Percentiles rank a stretch among this genome's conserved stretches.
phyloP scores from a whole-genome alignment of 2,113 vertebrate genomes.

The Melanerpes formicivorus region DNA sequence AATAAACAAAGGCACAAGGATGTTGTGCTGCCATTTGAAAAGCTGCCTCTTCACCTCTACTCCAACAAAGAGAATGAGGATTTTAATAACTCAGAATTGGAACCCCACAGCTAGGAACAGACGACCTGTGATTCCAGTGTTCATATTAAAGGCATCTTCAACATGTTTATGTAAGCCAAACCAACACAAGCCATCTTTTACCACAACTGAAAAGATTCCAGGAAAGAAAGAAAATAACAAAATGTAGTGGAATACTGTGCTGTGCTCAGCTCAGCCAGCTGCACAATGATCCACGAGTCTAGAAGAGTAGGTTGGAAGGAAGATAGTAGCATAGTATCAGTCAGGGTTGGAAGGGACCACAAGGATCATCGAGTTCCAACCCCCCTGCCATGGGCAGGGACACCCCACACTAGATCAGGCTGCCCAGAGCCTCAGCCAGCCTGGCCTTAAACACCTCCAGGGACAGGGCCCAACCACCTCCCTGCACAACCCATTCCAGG shows the following conservation, averaged over 20 bases:
- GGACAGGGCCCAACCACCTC: too few species aligned
- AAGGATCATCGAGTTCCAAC: too few species aligned
- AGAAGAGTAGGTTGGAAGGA: not conserved
- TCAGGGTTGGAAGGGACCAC: too few species aligned
- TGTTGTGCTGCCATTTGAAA: not conserved
- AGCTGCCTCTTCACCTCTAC: not conserved
- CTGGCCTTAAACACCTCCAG: too few species aligned
- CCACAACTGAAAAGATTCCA: not conserved
- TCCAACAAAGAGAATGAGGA: not conserved
- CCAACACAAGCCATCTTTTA: rapidly evolving
- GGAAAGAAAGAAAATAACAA: not conserved
- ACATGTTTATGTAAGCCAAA: not conserved
- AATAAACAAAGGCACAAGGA: not conserved
- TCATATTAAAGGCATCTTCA: not conserved
- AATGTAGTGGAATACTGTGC: not conserved
- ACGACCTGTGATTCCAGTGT: not conserved
- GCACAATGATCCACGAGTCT: rapidly evolving
- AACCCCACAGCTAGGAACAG: not conserved
- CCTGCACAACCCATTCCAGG: too few species aligned
- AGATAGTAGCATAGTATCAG: not conserved
- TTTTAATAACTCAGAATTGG: not conserved
- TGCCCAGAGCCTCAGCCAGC: too few species aligned
- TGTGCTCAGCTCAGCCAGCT: not conserved
- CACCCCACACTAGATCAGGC: too few species aligned
- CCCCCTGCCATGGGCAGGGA: too few species aligned